Evolutionary conservation across 2,113 vertebrate species (phyloP).

Genomic region (Myocastor coypus): DNA sequence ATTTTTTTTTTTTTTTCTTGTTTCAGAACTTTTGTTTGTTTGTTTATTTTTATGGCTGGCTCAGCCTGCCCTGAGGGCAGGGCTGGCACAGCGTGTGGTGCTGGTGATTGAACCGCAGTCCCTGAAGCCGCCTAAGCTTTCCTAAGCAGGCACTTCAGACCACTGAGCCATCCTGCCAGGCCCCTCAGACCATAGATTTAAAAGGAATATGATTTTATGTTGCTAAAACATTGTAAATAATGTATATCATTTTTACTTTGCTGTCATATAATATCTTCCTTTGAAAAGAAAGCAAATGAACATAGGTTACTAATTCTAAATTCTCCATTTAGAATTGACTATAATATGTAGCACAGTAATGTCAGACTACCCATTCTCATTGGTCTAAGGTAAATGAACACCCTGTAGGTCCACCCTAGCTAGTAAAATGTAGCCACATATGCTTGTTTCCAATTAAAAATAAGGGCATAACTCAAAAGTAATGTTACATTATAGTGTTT

Average conservation of each 20-base stretch:
- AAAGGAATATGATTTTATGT: conserved; percentile 28
- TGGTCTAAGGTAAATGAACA: not conserved
- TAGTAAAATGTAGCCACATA: conserved; percentile 20
- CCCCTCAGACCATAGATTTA: conserved; percentile 23
- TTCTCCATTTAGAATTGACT: not conserved
- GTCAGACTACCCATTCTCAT: not conserved
- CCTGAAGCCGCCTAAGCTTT: too few relatives aligned
- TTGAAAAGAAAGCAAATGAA: conserved; percentile 39
- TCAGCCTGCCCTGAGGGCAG: too few relatives aligned
- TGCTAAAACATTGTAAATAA: conserved; percentile 37
- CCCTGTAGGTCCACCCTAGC: not conserved
- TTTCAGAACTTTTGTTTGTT: too few relatives aligned
- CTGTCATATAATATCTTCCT: not conserved
- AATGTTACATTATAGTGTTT: not conserved
- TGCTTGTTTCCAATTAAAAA: conserved; percentile 10
- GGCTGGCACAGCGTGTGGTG: too few relatives aligned
- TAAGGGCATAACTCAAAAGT: conserved; percentile 2
- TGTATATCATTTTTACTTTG: not conserved
- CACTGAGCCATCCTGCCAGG: too few relatives aligned
- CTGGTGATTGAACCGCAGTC: too few relatives aligned
- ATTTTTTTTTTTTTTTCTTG: too few relatives aligned
- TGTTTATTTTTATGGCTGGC: too few relatives aligned
- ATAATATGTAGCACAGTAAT: not conserved
- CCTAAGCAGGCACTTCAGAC: too few relatives aligned
- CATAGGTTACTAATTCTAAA: not conserved